Percentiles rank a stretch among this genome's conserved stretches.
Conservation (phyloP, 2,888 invertebrate species). For the Falcaria lacertinaria region DNA sequence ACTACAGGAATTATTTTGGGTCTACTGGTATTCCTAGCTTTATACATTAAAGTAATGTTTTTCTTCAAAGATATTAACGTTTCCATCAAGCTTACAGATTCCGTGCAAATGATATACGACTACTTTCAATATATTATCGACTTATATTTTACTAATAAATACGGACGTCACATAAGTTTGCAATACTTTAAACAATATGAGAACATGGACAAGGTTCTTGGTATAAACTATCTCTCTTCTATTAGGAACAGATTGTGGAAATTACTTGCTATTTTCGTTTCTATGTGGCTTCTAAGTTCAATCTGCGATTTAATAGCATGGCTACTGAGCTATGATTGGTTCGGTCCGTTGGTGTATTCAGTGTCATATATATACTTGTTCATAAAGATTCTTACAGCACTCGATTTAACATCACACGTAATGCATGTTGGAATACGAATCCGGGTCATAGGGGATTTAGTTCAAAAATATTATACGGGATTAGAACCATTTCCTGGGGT, state of each 20-base stretch:
- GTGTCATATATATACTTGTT: slow-evolving; percentile 44
- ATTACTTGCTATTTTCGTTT: slow-evolving; percentile 27
- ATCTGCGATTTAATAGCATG: slow-evolving; percentile 44
- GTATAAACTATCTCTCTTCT: slow-evolving; percentile 24
- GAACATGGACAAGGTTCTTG: slow-evolving; percentile 45
- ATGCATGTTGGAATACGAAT: slow-evolving; percentile 48
- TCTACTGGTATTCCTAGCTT: slow-evolving; percentile 25
- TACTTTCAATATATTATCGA: slow-evolving; percentile 50
- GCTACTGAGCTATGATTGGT: slow-evolving; percentile 36
- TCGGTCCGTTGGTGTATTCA: slow-evolving; percentile 31
- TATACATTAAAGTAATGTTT: slow-evolving; percentile 42
- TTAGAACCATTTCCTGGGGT: slow-evolving; percentile 16
- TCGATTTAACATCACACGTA: slow-evolving; percentile 52
- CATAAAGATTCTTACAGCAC: slow-evolving; percentile 53
- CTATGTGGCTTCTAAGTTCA: slow-evolving; percentile 39
- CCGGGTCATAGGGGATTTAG: slow-evolving; percentile 36
- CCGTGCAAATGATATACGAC: slow-evolving; percentile 47
- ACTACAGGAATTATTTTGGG: slow-evolving; percentile 25
- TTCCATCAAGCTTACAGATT: slow-evolving; percentile 51
- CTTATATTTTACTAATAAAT: slow-evolving; percentile 47
- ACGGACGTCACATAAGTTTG: slow-evolving; percentile 37
- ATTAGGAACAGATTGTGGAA: slow-evolving; percentile 34
- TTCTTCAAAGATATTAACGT: slow-evolving; percentile 25
- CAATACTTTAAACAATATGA: slow-evolving; percentile 51
- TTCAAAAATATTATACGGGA: slow-evolving; percentile 30